phyloP scores from a whole-genome alignment of 2,797 vertebrate genomes.

The Nyctibius grandis region DNA sequence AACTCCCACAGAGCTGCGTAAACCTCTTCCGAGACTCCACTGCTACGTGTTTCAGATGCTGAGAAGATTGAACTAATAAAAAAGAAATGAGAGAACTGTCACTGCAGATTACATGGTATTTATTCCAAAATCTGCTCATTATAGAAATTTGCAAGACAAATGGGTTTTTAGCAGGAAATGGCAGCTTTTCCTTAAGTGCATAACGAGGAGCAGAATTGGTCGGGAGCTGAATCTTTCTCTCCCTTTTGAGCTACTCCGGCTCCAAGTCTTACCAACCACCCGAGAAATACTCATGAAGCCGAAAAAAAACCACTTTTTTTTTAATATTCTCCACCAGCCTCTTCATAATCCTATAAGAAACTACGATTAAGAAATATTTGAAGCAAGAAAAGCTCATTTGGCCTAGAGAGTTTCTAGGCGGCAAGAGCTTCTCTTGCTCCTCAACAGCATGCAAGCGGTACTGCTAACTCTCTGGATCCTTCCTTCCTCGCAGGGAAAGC shows the following conservation, averaged over 20 bases:
- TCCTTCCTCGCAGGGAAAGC: constrained; percentile 36
- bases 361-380: constrained; percentile 64
- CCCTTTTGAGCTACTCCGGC: neutral
- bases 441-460: neutral
- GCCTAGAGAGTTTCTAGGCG: constrained; percentile 11
- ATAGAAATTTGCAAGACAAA: constrained; percentile 77
- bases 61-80: constrained; percentile 77
- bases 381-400: constrained; percentile 69
- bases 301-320: neutral
- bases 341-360: constrained; percentile 60
- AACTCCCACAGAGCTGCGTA: constrained; percentile 50
- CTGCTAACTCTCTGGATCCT: constrained; percentile 9
- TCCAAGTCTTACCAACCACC: constrained; percentile 57
- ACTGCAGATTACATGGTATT: constrained; percentile 74
- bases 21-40: constrained; percentile 61
- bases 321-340: neutral
- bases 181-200: constrained; percentile 65
- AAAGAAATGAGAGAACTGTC: constrained; percentile 77
- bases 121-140: constrained; percentile 78
- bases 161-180: constrained; percentile 69
- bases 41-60: constrained; percentile 72
- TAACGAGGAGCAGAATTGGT: constrained; percentile 41
- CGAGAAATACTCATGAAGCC: constrained; percentile 17
- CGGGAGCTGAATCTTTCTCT: neutral
- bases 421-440: neutral